Evolutionary conservation across 1,140 invertebrate species (phyloP).

Genomic region (Drosophila teissieri): DNA sequence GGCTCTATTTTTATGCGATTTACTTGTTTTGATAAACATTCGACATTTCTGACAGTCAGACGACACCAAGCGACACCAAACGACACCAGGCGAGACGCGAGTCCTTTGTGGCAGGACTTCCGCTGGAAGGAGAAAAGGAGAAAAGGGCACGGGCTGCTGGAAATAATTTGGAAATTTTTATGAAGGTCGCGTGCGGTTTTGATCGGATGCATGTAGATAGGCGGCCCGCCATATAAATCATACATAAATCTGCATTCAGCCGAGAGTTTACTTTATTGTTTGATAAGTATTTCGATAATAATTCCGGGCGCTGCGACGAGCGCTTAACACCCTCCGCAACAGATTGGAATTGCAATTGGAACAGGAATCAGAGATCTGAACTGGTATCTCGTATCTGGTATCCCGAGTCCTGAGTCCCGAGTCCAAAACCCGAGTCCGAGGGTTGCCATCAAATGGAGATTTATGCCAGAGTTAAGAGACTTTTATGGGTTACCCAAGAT

Average conservation of each 20-base stretch:
- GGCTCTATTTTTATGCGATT: constrained; percentile 82
- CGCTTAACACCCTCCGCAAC: constrained; percentile 62
- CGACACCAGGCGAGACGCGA: not conserved
- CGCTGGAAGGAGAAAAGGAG: no score
- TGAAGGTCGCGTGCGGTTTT: constrained; percentile 83
- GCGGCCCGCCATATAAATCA: constrained; percentile 42
- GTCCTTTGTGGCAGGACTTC: not conserved
- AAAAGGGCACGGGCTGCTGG: constrained; percentile 45
- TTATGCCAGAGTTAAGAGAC: constrained; percentile 51
- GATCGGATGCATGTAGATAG: constrained; percentile 50
- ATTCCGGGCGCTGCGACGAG: constrained; percentile 37
- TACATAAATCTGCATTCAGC: constrained; percentile 62
- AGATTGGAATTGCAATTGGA: constrained; percentile 19
- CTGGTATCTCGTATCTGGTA: no score
- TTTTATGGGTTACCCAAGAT: constrained; percentile 16
- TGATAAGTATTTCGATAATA: constrained; percentile 82
- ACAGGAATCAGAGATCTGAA: not conserved
- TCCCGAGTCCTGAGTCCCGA: no score
- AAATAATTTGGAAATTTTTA: constrained; percentile 83
- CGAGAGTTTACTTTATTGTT: constrained; percentile 68
- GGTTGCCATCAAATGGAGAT: constrained; percentile 63
- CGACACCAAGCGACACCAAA: constrained; percentile 47
- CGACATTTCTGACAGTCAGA: constrained; percentile 66
- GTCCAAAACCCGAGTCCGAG: not conserved
- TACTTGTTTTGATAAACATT: constrained; percentile 79